Evolutionary conservation across 2,888 invertebrate genomes (phyloP), one percentile per base, ranked within the genome.

Genomic region (Pollenia amentaria): DNA sequence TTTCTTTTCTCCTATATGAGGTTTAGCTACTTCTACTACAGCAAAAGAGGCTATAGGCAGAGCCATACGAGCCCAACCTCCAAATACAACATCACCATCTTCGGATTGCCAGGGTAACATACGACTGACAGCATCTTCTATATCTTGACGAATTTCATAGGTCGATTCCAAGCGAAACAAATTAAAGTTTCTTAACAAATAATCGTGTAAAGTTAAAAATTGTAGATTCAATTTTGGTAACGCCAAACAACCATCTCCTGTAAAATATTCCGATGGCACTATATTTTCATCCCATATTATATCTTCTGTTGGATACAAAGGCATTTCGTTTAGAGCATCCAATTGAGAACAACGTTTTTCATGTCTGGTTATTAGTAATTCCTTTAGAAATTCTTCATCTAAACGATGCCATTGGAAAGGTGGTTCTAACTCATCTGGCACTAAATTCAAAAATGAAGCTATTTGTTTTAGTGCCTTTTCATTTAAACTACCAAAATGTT

Each of bases 31-130:
- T 94, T 99, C 99, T 0, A 99, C 98, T 1, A 99, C 97, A 3
- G 97, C 97, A 93, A 99, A 99, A 84, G 96, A 96, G 10, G 96
- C 95, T 80, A 99, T 97, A 0, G 99, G 98, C 90, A 99, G 97
- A 0, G 99, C 99, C 99, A 99, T 99, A 87, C 99, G 95, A 0
- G 99, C 99, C 99, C 99, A 99, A 2, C 99, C 99, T 14, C 99
- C 99, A 94, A 98, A 99, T 90, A 97, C 96, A 0, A 96, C 95
- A 75, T 95, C 95, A 0, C 95, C 96, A 92, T 98, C 98, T 94
- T 99, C 99, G 0, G 98, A 94, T 92, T 95, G 95, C 98, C 99
- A 99, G 73, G 99, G 99, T 90, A 98, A 96, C 92, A 99, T 95
- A 90, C 99, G 95, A 92, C 97, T 97, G 0, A 99, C 96, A 7